Base-by-base conservation (phyloP, 2,113 vertebrate genomes). In the Poecile atricapillus region DNA sequence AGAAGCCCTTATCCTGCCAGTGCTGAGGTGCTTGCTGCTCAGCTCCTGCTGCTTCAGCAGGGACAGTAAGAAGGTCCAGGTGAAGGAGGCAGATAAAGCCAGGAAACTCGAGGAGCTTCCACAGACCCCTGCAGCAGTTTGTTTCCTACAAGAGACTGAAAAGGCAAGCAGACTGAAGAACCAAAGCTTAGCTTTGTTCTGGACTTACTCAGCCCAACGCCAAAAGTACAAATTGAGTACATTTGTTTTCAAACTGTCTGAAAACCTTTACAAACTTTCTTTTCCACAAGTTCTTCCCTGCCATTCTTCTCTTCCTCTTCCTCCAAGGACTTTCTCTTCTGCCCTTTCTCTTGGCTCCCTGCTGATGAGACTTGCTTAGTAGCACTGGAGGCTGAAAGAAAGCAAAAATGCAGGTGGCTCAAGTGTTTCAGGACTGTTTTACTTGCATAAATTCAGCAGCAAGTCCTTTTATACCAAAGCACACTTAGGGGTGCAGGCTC, bases 211-310 rank as follows among this genome's bases (percentile, higher is more conserved):
- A 97, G 92, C 86, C 93, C 92, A 93, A 89, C 1, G 3, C 50
- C 91, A 94, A 84, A 89, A 94, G 87, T 90, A 97, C 46, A 80
- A 94, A 95, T 89, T 35, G 46, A 97, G 95, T 96, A 98, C 97
- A 96, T 98, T 97, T 98, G 97, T 97, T 97, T 98, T 98, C 98
- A 97, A 98, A 98, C 87, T 98, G 98, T 98, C 97, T 98, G 98
- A 99, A 99, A 99, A 99, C 99, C 99, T 99, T 98, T 99, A 99
- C 99, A 99, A 99, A 99, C 98, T 99, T 99, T 99, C 99, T 99
- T 99, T 98, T 98, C 98, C 98, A 98, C 98, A 98, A 97, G 98
- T 88, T 98, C 98, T 97, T 98, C 97, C 81, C 96, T 97, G 94
- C 97, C 97, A 67, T 98, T 97, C 76, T 97, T 96, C 86, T 97